Percentiles rank a stretch among this genome's conserved stretches.
Conservation (phyloP, 1,140 invertebrate genomes). For the Solenopsis fugax region DNA sequence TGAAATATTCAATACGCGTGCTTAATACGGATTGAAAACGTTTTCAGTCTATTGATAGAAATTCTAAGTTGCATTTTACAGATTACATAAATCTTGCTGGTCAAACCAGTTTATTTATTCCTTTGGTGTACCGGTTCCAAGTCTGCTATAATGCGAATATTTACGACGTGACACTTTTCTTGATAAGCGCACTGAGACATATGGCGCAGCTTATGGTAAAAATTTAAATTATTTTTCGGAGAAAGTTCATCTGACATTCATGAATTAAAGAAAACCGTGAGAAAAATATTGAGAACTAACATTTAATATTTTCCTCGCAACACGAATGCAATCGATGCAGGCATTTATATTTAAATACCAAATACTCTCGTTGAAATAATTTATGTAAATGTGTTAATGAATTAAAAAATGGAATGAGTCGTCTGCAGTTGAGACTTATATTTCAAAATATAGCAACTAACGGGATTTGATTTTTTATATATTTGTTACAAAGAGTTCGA, state of each 20-base stretch:
- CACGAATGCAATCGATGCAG: background rate
- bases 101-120: constrained; percentile 58
- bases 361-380: background rate
- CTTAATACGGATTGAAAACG: background rate
- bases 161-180: constrained; percentile 6
- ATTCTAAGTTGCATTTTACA: constrained; percentile 25
- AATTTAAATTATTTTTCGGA: background rate
- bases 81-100: constrained; percentile 15
- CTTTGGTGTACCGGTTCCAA: background rate
- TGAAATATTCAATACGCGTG: constrained; percentile 3
- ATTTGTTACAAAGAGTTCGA: background rate
- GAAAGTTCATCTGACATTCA: background rate
- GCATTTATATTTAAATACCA: background rate
- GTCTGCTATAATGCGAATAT: constrained; percentile 16
- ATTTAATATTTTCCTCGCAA: background rate
- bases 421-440: background rate
- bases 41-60: constrained; percentile 10
- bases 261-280: background rate
- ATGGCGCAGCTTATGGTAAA: background rate
- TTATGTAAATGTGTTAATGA: background rate
- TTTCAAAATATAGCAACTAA: background rate
- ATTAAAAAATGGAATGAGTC: background rate
- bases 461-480: background rate
- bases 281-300: background rate
- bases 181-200: background rate